Conservation (phyloP, 2,113 vertebrate species). For the Bettongia penicillata region DNA sequence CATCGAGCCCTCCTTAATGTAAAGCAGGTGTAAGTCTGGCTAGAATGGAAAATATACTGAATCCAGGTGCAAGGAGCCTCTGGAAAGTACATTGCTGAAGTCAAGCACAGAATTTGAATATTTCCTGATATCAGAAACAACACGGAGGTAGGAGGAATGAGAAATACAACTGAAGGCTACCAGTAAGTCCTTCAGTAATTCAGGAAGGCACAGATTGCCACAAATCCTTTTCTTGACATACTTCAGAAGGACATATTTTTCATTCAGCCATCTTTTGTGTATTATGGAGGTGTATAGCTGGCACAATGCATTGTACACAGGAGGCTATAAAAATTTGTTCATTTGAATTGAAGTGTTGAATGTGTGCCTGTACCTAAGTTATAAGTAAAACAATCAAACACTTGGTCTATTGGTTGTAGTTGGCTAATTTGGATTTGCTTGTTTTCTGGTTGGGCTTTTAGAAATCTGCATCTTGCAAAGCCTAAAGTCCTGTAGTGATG, state of each 20-base stretch:
- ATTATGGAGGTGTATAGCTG: neutral
- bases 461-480: neutral
- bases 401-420: neutral
- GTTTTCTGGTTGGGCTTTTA: neutral
- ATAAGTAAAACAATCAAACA: neutral
- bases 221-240: neutral
- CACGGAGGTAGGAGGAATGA: conserved; percentile 3
- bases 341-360: neutral
- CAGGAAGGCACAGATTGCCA: conserved; percentile 60
- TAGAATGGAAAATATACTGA: neutral
- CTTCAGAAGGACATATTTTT: conserved; percentile 61
- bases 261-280: neutral
- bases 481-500: neutral
- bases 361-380: neutral
- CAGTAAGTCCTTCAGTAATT: conserved; percentile 46
- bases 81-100: neutral
- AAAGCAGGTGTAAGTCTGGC: neutral
- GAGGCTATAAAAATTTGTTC: neutral
- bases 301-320: neutral
- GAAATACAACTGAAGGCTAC: conserved; percentile 23
- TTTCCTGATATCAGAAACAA: neutral
- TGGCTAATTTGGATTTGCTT: neutral
- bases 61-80: neutral
- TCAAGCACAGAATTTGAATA: neutral
- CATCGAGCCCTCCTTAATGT: neutral